Base-by-base conservation (phyloP, 1,140 invertebrate genomes). In the Carcinoscorpius rotundicauda region DNA sequence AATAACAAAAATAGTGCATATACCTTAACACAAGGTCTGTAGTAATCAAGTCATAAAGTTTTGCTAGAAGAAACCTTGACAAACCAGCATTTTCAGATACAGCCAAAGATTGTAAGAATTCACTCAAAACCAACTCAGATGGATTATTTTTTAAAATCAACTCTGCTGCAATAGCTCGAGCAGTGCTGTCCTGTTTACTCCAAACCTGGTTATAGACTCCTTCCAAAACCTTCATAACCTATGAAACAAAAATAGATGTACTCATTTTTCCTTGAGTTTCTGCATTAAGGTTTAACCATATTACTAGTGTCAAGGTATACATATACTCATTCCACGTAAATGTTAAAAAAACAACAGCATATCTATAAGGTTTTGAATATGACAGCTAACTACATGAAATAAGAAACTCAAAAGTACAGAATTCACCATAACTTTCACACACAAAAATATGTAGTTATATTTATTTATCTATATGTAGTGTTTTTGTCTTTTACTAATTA, bases 111-210 rank as follows among this genome's bases (percentile, higher is more conserved):
- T 52, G 49, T 11, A 53, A 10, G 49, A 60, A 11, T 10, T 50
- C 51, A 48, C 64, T 56, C n/a, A 68, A 51, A 71, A 55, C 29
- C 29, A 29, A 29, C 29, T 29, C 51, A 60, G 67, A 58, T 51
- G 53, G 58, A 58, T 65, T 60, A 64, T 78, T 73, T 62, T 83
- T 79, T 1, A 91, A 75, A n/a, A 91, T 75, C 6, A 91, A 79
- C 71, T 91, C 86, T 6, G 86, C 73, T 0, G 88, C 86, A 56
- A 90, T 67, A 1, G 85, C 85, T 69, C 88, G 78, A 0, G 84
- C 80, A 49, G 85, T 88, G 10, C 86, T 85, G 72, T 91, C 88
- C 69, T 79, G 79, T 61, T 81, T 82, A 67, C 78, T 81, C 5
- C 77, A 78, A 4, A 84, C 73, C 72, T 89, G 86, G 66, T 83